These are phyloP conservation scores for Stichopus horrens DNA, from an alignment of 53 echinoderm and acorn worm species.

Conservation along the genomic window DNA sequence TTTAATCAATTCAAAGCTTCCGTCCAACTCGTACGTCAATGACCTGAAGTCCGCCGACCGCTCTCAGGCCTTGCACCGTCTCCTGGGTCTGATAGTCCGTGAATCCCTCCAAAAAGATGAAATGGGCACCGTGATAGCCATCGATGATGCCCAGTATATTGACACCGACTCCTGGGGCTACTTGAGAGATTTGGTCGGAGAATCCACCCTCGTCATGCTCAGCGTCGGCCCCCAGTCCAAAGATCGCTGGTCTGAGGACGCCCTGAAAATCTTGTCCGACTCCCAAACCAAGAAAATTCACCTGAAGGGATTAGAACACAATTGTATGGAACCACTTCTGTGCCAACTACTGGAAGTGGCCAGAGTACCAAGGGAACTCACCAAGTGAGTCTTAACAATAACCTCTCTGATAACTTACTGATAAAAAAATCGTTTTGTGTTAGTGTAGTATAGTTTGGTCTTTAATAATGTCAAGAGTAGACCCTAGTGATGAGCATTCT, in stretches of 20 bases:
- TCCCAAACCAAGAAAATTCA: slow-evolving; percentile 58
- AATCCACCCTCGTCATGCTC: slow-evolving; percentile 36
- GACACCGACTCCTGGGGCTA: slow-evolving; percentile 91
- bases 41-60: slow-evolving; percentile 65
- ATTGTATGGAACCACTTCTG: slow-evolving; percentile 83
- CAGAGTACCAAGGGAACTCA: slow-evolving; percentile 78
- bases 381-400: slow-evolving; percentile 63
- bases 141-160: slow-evolving; percentile 97
- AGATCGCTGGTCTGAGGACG: slow-evolving; percentile 52
- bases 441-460: not conserved
- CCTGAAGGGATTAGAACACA: slow-evolving; percentile 79
- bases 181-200: slow-evolving; percentile 67
- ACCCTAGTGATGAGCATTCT: too few relatives aligned
- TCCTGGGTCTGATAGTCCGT: slow-evolving; percentile 69
- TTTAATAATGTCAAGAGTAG: not conserved
- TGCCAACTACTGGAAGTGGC: slow-evolving; percentile 85
- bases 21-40: slow-evolving; percentile 55
- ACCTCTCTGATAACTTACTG: not conserved
- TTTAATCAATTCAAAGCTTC: slow-evolving; percentile 48
- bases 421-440: too few relatives aligned
- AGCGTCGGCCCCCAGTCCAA: slow-evolving; percentile 14
- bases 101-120: slow-evolving; percentile 62
- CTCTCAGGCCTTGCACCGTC: slow-evolving; percentile 66
- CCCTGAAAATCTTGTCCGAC: slow-evolving; percentile 63
- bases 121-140: slow-evolving; percentile 75